A percentile compares a stretch with the other conserved stretches of the same genome.
Conservation (phyloP, 2,113 vertebrate species). For the Xerus inauris region DNA sequence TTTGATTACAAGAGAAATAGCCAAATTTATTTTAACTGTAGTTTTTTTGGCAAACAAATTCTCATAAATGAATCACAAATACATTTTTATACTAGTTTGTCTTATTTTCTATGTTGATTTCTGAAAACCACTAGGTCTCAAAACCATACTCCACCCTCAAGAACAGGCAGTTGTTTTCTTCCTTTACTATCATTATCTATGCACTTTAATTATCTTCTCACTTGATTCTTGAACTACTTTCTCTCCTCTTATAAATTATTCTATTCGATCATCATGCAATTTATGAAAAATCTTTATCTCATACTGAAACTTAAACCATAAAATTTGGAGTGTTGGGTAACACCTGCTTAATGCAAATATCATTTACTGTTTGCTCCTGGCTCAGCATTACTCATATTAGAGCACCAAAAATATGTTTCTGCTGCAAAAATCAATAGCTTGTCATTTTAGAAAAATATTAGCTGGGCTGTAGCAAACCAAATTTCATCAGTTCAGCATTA, state of each 20-base stretch:
- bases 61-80: background rate
- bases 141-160: background rate
- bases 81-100: background rate
- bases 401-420: background rate
- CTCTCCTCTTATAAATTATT: background rate
- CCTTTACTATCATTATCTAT: background rate
- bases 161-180: background rate
- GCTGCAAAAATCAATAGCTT: background rate
- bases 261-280: background rate
- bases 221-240: background rate
- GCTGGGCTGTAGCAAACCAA: background rate
- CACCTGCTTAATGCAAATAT: background rate
- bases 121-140: background rate
- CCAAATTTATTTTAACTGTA: background rate
- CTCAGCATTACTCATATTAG: background rate
- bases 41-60: background rate
- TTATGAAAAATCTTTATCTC: background rate
- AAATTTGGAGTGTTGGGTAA: background rate
- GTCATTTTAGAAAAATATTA: background rate
- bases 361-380: background rate
- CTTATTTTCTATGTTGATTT: constrained; percentile 14
- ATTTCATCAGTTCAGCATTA: background rate
- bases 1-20: background rate
- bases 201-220: background rate
- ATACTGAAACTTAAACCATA: background rate